A percentile compares a stretch with the other conserved stretches of the same genome.
These are phyloP conservation scores for Andrena bucephala DNA, from an alignment of 2,888 invertebrate genomes.

Conservation along the genomic window DNA sequence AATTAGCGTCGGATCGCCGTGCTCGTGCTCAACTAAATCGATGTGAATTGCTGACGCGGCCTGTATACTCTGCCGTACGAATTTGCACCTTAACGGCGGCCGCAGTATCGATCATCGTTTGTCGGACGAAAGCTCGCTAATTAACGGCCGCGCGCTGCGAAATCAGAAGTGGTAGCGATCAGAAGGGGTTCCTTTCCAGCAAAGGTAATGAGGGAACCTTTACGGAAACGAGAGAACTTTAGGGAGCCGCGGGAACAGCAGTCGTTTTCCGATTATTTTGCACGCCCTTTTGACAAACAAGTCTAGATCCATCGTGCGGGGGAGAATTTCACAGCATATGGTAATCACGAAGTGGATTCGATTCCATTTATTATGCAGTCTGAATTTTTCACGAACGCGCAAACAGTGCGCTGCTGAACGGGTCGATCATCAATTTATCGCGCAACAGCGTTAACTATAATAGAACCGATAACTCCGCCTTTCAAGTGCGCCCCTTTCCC, in stretches of 20 bases:
- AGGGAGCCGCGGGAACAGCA: no score
- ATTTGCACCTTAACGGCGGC: conserved; percentile 45
- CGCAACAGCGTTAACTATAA: conserved; percentile 37
- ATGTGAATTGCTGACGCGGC: conserved; percentile 62
- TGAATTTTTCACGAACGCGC: conserved; percentile 20
- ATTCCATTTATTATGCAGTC: conserved; percentile 40
- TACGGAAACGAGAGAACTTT: no score
- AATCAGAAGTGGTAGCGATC: neutral
- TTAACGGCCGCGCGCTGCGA: neutral
- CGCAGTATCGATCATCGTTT: neutral
- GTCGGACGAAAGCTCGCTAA: neutral
- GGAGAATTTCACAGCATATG: neutral
- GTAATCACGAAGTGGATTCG: conserved; percentile 9
- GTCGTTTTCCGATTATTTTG: neutral
- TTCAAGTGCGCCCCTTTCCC: conserved; percentile 42
- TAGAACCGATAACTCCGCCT: conserved; percentile 47
- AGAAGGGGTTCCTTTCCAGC: no score
- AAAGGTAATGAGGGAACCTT: no score
- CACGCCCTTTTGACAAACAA: neutral
- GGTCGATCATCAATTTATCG: conserved; percentile 4
- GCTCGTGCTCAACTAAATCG: conserved; percentile 49
- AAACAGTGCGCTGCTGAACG: conserved; percentile 21
- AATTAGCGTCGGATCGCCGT: conserved; percentile 65
- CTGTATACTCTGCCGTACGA: conserved; percentile 25
- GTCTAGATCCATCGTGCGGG: neutral